Base-by-base conservation (phyloP, 2,888 invertebrate genomes). In the Stratiomys singularior region DNA sequence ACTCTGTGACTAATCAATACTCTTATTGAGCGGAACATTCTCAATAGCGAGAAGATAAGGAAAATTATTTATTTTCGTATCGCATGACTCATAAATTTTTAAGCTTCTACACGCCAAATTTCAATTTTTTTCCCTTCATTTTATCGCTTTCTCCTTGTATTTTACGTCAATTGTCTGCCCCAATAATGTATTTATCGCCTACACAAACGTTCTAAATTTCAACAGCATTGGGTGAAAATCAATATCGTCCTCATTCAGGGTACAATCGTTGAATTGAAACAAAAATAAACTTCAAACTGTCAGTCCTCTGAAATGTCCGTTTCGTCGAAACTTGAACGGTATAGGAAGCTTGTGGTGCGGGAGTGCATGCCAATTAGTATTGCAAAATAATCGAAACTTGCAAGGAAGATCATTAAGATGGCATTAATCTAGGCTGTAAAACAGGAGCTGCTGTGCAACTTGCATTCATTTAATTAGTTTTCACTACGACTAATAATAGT, bases 401-500 rank as follows among this genome's bases (percentile, higher is more conserved):
- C 37, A 37, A 37, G 37, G 37, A 37, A 5, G 37, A 37, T 37
- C 37, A 25, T 60, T 60, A 23, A 25, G 5, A 21, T 1, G 28
- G 18, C 37, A 21, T 21, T 30, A 7, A 30, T 27, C 25, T 15
- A 1, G 66, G 18, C 37, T 21, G n/a, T 66, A n/a, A 66, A 66
- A 7, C 5, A 66, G 37, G 13, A 66, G n/a, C 37, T 5, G 37
- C 37, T 37, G 37, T 37, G 37, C 37, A 5, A 9, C 9, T 5
- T 66, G 37, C 18, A 66, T 18, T 21, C 37, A 37, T 37, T 66
- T 18, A 30, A 66, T 66, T 66, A 37, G 66, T 37, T 18, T 4
- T 30, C 37, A 9, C 30, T 37, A 4, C 52, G 71, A 72, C 52
- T 28, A 56, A n/a, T 56, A 72, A 72, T 72, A 72, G 52, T 72